A percentile compares a stretch with the other conserved stretches of the same genome.
These are phyloP conservation scores for Meiosimyza decipiens DNA, from an alignment of 2,888 invertebrate genomes.

Conservation along the genomic window DNA sequence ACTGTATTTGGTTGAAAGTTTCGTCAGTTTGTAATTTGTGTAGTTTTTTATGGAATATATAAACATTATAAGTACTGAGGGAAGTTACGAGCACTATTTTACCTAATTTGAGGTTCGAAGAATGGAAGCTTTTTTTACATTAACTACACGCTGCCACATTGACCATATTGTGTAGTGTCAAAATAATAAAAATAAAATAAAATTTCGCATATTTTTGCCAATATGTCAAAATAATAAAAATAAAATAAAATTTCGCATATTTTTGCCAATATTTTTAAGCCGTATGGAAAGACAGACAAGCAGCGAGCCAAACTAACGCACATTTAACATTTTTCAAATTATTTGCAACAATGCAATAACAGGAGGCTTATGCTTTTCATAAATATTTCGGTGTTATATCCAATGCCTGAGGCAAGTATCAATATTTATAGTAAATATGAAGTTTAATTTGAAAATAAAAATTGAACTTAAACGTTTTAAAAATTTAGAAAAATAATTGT, in stretches of 20 bases:
- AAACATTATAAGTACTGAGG: too few relatives aligned
- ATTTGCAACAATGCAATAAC: too few relatives aligned
- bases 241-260: constrained; percentile 15
- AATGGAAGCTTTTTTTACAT: too few relatives aligned
- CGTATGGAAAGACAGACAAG: background rate
- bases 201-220: constrained; percentile 24
- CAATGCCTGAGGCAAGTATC: background rate
- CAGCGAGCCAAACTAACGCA: background rate
- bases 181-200: constrained; percentile 11
- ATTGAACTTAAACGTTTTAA: background rate
- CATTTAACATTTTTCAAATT: too few relatives aligned
- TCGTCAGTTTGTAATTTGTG: too few relatives aligned
- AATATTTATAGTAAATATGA: background rate
- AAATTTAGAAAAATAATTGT: background rate
- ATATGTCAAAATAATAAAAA: constrained; percentile 16
- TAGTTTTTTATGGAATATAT: too few relatives aligned
- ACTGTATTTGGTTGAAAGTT: too few relatives aligned
- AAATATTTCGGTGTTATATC: background rate
- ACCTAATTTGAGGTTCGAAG: too few relatives aligned
- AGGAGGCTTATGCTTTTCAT: background rate
- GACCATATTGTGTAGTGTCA: too few relatives aligned
- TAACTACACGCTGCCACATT: too few relatives aligned
- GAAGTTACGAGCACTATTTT: too few relatives aligned
- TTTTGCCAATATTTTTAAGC: constrained; percentile 9
- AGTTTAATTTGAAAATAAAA: background rate